A percentile compares a stretch with the other conserved stretches of the same genome.
Conservation (phyloP, 1,140 invertebrate species). For the Musca vetustissima region DNA sequence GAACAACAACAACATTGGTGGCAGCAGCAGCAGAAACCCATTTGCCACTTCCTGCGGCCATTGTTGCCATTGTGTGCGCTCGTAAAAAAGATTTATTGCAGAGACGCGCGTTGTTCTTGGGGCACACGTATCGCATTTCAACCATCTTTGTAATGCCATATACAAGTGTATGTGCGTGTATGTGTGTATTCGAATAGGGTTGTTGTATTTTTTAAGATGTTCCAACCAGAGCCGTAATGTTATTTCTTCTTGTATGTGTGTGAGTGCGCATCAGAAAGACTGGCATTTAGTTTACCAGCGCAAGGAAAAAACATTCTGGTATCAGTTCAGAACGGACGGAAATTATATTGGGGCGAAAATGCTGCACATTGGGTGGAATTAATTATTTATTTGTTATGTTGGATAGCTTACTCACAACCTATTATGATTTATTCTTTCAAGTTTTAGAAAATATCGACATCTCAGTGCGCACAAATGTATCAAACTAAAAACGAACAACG, state of each 20-base stretch:
- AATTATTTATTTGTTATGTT: too few species aligned
- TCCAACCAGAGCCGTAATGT: constrained; percentile 6
- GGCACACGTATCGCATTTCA: constrained; percentile 33
- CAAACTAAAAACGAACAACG: too few species aligned
- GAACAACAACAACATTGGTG: background rate
- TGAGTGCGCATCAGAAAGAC: too few species aligned
- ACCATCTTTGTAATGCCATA: constrained; percentile 24
- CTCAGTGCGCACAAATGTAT: too few species aligned
- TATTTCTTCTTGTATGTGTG: background rate
- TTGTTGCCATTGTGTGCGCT: constrained; percentile 55
- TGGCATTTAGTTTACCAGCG: background rate
- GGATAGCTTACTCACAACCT: too few species aligned
- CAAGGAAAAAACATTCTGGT: constrained; percentile 4
- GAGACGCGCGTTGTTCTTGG: constrained; percentile 54
- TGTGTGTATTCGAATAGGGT: background rate
- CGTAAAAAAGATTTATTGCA: constrained; percentile 56
- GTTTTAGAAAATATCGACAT: too few species aligned
- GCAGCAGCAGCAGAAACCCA: constrained; percentile 1
- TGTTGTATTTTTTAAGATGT: constrained; percentile 3
- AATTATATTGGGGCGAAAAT: background rate
- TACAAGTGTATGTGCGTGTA: constrained; percentile 1
- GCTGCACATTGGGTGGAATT: too few species aligned
- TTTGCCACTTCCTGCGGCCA: constrained; percentile 39
- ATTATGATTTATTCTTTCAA: too few species aligned
- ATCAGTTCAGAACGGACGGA: background rate